Evolutionary conservation across 2,113 vertebrate genomes (phyloP).

Genomic region (Scytalopus superciliaris): DNA sequence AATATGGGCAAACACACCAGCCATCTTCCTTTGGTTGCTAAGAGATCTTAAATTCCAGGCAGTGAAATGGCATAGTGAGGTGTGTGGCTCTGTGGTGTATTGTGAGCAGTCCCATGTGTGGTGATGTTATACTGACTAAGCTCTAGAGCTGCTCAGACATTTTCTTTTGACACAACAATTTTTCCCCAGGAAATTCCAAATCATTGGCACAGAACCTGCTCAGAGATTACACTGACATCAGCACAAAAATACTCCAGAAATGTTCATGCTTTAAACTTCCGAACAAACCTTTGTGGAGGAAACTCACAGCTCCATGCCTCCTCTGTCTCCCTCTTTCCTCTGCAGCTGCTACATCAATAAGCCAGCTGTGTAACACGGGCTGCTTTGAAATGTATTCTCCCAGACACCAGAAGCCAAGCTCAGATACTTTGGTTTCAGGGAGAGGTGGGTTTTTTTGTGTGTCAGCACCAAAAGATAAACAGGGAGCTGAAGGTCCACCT

Average conservation of each 20-base stretch:
- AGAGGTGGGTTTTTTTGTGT: neutral
- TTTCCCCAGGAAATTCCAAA: neutral
- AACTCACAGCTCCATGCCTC: neutral
- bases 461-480: conserved; percentile 40
- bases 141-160: neutral
- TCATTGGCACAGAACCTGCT: neutral
- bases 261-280: neutral
- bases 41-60: neutral
- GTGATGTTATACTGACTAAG: neutral
- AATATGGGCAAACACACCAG: neutral
- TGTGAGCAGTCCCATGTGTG: neutral
- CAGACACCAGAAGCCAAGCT: neutral
- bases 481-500: neutral
- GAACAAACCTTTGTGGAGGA: neutral
- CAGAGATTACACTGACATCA: neutral
- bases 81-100: neutral
- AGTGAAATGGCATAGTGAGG: neutral
- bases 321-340: neutral
- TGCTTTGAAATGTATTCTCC: neutral
- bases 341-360: neutral
- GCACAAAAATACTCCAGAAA: neutral
- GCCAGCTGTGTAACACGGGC: neutral
- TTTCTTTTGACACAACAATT: neutral
- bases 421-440: neutral
- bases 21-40: neutral